Evolutionary conservation across 2,888 invertebrate genomes (phyloP), one percentile per base, ranked within the genome.

Genomic region (Chalcosyrphus nemorum): DNA sequence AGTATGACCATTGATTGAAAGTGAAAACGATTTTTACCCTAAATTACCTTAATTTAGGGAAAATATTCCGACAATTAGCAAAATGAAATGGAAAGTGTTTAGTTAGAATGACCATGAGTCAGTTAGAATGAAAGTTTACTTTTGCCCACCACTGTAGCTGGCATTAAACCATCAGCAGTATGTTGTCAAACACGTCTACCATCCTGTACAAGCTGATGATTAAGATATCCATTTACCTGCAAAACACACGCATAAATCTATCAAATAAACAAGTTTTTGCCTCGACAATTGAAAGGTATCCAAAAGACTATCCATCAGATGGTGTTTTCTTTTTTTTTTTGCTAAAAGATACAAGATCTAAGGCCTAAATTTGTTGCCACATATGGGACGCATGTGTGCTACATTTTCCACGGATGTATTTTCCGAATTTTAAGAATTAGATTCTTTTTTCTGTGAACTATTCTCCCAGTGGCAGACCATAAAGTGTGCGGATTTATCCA

Each of bases 371-470:
- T n/a, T n/a, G 27, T 38, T 27, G 27, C 17, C 15, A 29, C 56
- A 57, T 56, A 15, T 45, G 24, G 4, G 0, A 9, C 54, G 61
- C 81, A 74, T 75, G 57, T 71, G 32, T 45, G 15, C 9, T 7
- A 13, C 21, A 56, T 74, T 56, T 56, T 54, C 24, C 74, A 52
- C 29, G n/a, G n/a, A n/a, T n/a, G n/a, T n/a, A n/a, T n/a, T n/a
- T n/a, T n/a, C n/a, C n/a, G n/a, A n/a, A n/a, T n/a, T n/a, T n/a
- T n/a, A n/a, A n/a, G n/a, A n/a, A n/a, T n/a, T n/a, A n/a, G n/a
- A n/a, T n/a, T n/a, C 43, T 57, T 11, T n/a, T 71, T 76, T 70
- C 70, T 54, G 61, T 70, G 70, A 32, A 70, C 57, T 17, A 57
- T 35, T 56, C n/a, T n/a, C n/a, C n/a, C n/a, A 17, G 9, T 57